Evolutionary conservation across 2,888 invertebrate genomes (phyloP), one percentile per base, ranked within the genome.

Genomic region (Drosophila engyochracea): DNA sequence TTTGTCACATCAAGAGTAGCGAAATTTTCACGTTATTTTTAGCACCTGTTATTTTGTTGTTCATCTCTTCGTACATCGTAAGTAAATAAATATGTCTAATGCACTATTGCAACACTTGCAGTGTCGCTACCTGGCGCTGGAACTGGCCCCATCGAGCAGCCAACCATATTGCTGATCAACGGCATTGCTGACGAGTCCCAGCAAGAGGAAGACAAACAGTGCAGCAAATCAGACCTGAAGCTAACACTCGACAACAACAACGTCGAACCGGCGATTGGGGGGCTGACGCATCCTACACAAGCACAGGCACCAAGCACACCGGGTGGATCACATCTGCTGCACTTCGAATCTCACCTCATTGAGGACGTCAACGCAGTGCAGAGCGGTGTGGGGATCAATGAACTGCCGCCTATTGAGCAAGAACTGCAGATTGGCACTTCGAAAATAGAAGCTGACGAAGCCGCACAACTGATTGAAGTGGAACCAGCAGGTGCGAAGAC

Each of bases 71-170:
- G 39, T 53, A 53, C 55, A 47, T 31, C 51, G 60, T 37, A 74
- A 57, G 74, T 74, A 61, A 70, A 69, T 74, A 65, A 58, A 62
- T 59, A 25, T 66, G 16, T 74, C 28, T 74, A n/a, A 64, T 65
- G 30, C n/a, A 22, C 33, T 3, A 54, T 52, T 61, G 31, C n/a
- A 33, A 39, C 25, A 53, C n/a, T 89, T 85, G 28, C 75, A 93
- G 93, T 93, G 92, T 93, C 93, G 89, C 91, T 93, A 88, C 93
- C 93, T 85, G 93, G 93, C 83, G 92, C 93, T 89, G 92, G 92
- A 90, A 90, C 89, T 79, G 89, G 85, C 69, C 67, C 85, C 72
- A 81, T 77, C 70, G 91, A 92, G 79, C 93, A 93, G 82, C 92
- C 92, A 79, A 91, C 93, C 52, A 93, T 93, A 85, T 83, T 93